Conservation (phyloP, 1,140 invertebrate species). For the Drosophila repletoides region DNA sequence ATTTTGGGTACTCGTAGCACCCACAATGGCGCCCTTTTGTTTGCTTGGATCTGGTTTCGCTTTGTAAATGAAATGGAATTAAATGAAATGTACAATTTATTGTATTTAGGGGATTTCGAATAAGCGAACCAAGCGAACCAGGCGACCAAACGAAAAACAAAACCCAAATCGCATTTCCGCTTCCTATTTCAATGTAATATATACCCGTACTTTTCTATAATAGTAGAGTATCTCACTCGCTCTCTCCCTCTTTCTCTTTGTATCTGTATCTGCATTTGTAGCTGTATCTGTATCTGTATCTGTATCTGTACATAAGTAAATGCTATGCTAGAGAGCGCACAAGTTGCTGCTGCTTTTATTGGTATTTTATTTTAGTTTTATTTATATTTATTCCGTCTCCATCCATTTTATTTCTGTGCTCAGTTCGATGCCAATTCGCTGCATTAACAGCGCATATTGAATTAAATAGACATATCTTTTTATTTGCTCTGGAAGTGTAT, state of each 20-base stretch:
- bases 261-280: neutral
- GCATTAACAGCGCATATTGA: slow-evolving; percentile 61
- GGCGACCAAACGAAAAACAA: slow-evolving; percentile 38
- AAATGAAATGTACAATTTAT: slow-evolving; percentile 79
- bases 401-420: slow-evolving; percentile 8
- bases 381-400: slow-evolving; percentile 31
- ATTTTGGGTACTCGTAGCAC: slow-evolving; percentile 48
- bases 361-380: slow-evolving; percentile 67
- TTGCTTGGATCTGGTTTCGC: slow-evolving; percentile 62
- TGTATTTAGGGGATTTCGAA: slow-evolving; percentile 75
- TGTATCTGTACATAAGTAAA: neutral
- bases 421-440: slow-evolving; percentile 32
- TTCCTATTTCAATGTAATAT: slow-evolving; percentile 71
- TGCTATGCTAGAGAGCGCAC: neutral
- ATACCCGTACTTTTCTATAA: slow-evolving; percentile 36
- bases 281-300: slow-evolving; percentile 7
- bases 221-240: neutral
- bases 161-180: slow-evolving; percentile 72
- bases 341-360: slow-evolving; percentile 57
- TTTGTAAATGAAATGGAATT: slow-evolving; percentile 80
- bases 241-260: no score
- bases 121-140: slow-evolving; percentile 8
- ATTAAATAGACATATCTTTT: slow-evolving; percentile 59
- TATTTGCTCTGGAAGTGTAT: slow-evolving; percentile 33
- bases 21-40: slow-evolving; percentile 57